Evolutionary conservation across 2,113 vertebrate genomes (phyloP).

Genomic region (Oncorhynchus nerka): DNA sequence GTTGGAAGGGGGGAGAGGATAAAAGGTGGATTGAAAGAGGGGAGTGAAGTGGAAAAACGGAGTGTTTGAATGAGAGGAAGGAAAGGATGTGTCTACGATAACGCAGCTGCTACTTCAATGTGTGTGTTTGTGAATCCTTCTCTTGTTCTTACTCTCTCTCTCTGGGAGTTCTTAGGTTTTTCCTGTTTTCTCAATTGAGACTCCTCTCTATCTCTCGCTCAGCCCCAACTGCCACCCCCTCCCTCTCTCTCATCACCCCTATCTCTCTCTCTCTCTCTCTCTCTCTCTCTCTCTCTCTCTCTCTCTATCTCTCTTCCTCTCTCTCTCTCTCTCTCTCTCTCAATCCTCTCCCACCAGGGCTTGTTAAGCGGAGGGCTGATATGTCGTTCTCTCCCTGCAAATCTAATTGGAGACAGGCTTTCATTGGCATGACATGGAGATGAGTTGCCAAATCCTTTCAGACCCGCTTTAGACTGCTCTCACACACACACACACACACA

Average conservation of each 20-base stretch:
- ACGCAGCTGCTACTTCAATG: constrained; percentile 14
- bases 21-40: constrained; percentile 54
- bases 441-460: constrained; percentile 70
- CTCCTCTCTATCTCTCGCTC: constrained; percentile 32
- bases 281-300: constrained; percentile 4
- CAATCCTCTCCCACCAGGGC: constrained; percentile 61
- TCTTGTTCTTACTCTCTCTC: neutral
- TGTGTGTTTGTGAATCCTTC: neutral
- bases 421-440: constrained; percentile 67
- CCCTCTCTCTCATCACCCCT: neutral
- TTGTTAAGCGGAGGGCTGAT: constrained; percentile 60
- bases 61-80: constrained; percentile 35
- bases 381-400: constrained; percentile 61
- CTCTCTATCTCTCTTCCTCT: constrained; percentile 18
- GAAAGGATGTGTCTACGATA: constrained; percentile 27
- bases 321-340: constrained; percentile 27
- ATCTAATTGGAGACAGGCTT: constrained; percentile 70
- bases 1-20: constrained; percentile 30
- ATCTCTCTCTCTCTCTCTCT: constrained; percentile 3
- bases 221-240: constrained; percentile 15
- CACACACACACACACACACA: no score
- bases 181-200: constrained; percentile 52
- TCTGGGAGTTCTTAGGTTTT: constrained; percentile 51
- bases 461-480: constrained; percentile 37
- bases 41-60: constrained; percentile 60